These are phyloP conservation scores for Elephantulus edwardii DNA, from an alignment of 2,113 vertebrate genomes.

Conservation along the genomic window DNA sequence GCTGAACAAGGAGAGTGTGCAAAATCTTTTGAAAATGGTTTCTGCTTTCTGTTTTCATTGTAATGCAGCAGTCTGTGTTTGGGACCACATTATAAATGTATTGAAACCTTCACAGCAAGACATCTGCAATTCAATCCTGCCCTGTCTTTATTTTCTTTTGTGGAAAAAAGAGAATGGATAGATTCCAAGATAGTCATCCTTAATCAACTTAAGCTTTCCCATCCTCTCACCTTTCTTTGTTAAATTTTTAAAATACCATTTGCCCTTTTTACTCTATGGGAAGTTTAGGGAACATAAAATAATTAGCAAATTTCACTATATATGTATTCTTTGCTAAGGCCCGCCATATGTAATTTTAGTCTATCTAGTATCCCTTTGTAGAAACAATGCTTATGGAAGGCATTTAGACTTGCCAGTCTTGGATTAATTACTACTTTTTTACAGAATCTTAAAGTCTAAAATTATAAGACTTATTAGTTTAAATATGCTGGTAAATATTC, in stretches of 20 bases:
- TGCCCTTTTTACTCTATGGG: constrained; percentile 34
- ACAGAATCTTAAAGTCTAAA: not conserved
- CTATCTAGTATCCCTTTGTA: not conserved
- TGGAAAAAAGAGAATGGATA: not conserved
- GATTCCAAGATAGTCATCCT: constrained; percentile 13
- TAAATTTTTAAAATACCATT: constrained; percentile 43
- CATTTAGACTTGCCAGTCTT: not conserved
- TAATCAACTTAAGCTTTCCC: constrained; percentile 41
- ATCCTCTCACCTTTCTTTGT: not conserved
- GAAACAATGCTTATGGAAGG: not conserved
- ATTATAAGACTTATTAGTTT: not conserved
- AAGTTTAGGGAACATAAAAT: constrained; percentile 22
- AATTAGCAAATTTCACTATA: not conserved
- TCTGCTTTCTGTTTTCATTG: not conserved
- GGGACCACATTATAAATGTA: constrained; percentile 31
- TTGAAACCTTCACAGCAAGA: constrained; percentile 7
- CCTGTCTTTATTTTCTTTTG: constrained; percentile 13
- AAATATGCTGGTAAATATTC: too few relatives aligned
- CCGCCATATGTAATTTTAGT: not conserved
- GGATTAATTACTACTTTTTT: not conserved
- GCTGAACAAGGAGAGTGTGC: not conserved
- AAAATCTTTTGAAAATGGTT: not conserved
- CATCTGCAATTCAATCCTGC: not conserved
- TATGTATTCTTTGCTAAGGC: not conserved
- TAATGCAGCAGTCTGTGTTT: not conserved